Evolutionary conservation across 2,888 invertebrate genomes (phyloP), one percentile per base, ranked within the genome.

Genomic region (Athalia circularis): DNA sequence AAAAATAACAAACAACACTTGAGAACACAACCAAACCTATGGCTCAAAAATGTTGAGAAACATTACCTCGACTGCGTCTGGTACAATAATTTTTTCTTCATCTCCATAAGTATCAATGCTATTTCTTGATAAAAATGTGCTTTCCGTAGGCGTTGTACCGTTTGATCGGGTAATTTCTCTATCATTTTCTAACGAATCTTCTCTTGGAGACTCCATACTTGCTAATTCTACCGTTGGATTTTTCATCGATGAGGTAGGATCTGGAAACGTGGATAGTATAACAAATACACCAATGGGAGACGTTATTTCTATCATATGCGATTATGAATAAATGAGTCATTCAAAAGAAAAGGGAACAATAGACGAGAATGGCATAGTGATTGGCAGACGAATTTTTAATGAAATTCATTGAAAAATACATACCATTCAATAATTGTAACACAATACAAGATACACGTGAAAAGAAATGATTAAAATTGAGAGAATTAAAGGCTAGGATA

Each of bases 51-150:
- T 50, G 5, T 57, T 52, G 50, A 9, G 45, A 9, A 6, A 72
- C 86, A 89, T 90, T 88, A 93, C 93, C 80, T 87, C 87, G 62
- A 92, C 91, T 62, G 90, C 86, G 80, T 94, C 92, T 15, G 94
- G 94, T 85, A 94, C 93, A 45, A 88, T 90, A 77, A 94, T 91
- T 88, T 92, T 92, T 84, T 94, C 91, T 83, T 94, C 94, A 4
- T 93, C 92, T 85, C 94, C 94, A 85, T 94, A 94, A 0, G 94
- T 93, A 80, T 92, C 91, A 79, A 86, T 86, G 29, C 59, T 78
- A n/a, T 80, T 84, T 0, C 85, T 83, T 7, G 87, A 82, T 11
- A 89, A 77, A 0, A 83, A 83, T 0, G 88, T 87, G 59, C 77
- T 86, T 79, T 89, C 88, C 3, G 80, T 59, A 13, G 72, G 15